Evolutionary conservation across 2,888 invertebrate genomes (phyloP), one percentile per base, ranked within the genome.

Genomic region (Eledone cirrhosa): DNA sequence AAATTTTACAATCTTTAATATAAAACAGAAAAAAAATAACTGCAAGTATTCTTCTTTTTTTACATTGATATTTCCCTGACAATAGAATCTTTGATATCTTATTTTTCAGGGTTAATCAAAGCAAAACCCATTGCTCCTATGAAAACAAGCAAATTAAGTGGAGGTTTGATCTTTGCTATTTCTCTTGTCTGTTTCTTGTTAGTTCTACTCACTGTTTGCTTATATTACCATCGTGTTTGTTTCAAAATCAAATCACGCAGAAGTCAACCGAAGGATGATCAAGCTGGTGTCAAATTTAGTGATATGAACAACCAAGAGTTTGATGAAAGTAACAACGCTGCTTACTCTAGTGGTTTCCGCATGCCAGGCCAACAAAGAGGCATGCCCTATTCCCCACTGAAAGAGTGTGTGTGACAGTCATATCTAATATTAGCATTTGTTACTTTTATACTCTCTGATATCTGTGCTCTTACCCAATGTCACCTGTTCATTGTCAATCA

Each of bases 281-380:
- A 86, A 14, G 89, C 88, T 33, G 83, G 85, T 3, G 87, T 88
- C n/a, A 87, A 85, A 78, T 88, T 89, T 79, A 87, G 85, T 79
- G 81, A 85, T 0, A 82, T 87, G 14, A 85, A 86, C 0, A 87
- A 86, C 19, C 80, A 80, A 2, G 80, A 80, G 5, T 81, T 79
- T 76, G 69, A 33, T 69, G 69, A 33, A 4, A 31, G 31, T 5
- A 67, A 22, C 14, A 67, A 33, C 67, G 83, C 82, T 22, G 78
- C 80, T 33, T 81, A 79, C 31, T 67, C 33, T 19, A 80, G 78
- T 22, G 80, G 82, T 33, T 85, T 84, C 31, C 86, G 86, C 78
- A 78, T 84, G 77, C 79, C 27, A 27, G 19, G 65, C 65, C 65
- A 69, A 19, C 67, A 31, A 27, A n/a, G 69, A 13, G 69, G 29